Conservation (phyloP, 1,140 invertebrate genomes). For the Pararge aegeria region DNA sequence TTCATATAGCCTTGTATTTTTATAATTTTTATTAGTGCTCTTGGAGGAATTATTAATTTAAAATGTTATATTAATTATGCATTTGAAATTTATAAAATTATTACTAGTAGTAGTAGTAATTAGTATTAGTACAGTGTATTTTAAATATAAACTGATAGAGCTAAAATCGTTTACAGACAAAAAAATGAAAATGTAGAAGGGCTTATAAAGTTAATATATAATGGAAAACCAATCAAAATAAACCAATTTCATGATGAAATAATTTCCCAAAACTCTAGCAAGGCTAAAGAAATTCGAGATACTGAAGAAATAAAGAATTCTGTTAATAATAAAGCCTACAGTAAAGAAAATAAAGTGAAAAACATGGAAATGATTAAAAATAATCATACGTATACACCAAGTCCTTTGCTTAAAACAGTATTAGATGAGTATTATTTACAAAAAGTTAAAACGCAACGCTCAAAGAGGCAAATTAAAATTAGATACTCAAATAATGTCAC, state of each 20-base stretch:
- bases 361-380: conserved; percentile 10
- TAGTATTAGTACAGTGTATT: too few species aligned
- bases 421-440: conserved; percentile 41
- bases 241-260: conserved; percentile 29
- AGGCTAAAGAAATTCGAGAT: not conserved
- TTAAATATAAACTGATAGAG: not conserved
- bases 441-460: conserved; percentile 36
- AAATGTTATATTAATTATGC: too few species aligned
- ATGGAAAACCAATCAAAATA: conserved; percentile 50
- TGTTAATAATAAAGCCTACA: not conserved
- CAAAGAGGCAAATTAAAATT: conserved; percentile 55
- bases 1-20: too few species aligned
- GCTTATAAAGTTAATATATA: conserved; percentile 51
- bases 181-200: conserved; percentile 43
- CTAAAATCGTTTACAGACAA: conserved; percentile 34
- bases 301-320: not conserved
- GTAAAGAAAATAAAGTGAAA: not conserved
- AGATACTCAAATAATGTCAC: conserved; percentile 35
- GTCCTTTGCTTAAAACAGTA: conserved; percentile 38
- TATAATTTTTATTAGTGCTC: too few species aligned
- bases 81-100: too few species aligned
- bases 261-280: not conserved
- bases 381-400: conserved; percentile 13
- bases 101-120: too few species aligned
- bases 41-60: too few species aligned